These are phyloP conservation scores for Priocnemis perturbator DNA, from an alignment of 2,888 invertebrate genomes.

Conservation along the genomic window DNA sequence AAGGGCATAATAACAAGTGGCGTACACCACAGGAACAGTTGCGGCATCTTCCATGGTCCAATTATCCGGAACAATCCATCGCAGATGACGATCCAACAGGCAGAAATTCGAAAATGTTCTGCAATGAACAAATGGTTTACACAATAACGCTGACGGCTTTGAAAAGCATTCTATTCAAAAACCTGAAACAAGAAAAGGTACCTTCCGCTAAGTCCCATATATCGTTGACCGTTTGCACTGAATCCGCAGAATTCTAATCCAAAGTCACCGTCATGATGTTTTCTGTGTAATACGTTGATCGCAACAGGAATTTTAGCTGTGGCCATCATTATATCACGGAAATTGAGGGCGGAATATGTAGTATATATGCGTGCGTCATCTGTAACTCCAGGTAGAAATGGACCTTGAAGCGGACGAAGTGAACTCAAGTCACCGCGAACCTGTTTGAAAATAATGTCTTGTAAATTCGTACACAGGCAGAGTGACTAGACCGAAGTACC, in stretches of 20 bases:
- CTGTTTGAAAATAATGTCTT: no score
- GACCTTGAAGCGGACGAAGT: constrained; percentile 88
- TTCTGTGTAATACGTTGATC: no score
- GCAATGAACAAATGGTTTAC: no score
- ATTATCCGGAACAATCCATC: constrained; percentile 78
- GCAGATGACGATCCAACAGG: background rate
- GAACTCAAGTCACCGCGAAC: constrained; percentile 91
- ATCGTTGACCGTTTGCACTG: constrained; percentile 72
- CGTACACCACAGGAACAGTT: constrained; percentile 81
- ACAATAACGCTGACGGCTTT: no score
- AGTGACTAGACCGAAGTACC: background rate
- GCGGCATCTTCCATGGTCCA: constrained; percentile 82
- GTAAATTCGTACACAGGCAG: no score
- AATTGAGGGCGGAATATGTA: constrained; percentile 90
- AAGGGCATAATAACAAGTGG: constrained; percentile 80
- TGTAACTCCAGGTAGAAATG: constrained; percentile 61
- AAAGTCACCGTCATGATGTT: no score
- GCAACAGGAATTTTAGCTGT: constrained; percentile 86
- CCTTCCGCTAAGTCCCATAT: constrained; percentile 72
- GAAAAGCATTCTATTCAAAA: no score
- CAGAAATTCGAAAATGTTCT: background rate
- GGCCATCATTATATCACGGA: constrained; percentile 96
- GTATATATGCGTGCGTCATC: constrained; percentile 76
- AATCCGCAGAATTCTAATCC: constrained; percentile 83
- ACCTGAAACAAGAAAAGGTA: no score